Conservation (phyloP, 2,888 invertebrate genomes). For the Panorpa germanica region DNA sequence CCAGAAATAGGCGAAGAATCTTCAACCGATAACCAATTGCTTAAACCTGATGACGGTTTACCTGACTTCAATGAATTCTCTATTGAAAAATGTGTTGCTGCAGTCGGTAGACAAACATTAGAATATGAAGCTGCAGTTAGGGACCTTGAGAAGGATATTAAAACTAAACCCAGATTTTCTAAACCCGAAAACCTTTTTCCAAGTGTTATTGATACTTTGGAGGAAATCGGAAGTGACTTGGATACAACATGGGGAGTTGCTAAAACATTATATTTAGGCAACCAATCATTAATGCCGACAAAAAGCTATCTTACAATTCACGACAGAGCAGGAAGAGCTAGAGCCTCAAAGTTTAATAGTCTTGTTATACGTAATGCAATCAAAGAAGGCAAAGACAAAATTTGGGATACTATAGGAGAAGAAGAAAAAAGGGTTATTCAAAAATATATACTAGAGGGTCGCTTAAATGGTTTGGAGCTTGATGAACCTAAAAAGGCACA, state of each 20-base stretch:
- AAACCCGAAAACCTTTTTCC: constrained; percentile 40
- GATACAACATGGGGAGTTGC: constrained; percentile 77
- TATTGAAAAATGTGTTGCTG: constrained; percentile 68
- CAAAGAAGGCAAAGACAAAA: constrained; percentile 28
- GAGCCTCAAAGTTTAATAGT: constrained; percentile 54
- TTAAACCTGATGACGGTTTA: constrained; percentile 45
- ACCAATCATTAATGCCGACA: constrained; percentile 60
- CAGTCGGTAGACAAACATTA: constrained; percentile 63
- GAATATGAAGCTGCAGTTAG: constrained; percentile 62
- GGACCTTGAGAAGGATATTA: constrained; percentile 39
- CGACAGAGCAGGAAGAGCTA: constrained; percentile 55
- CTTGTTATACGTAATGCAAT: constrained; percentile 47
- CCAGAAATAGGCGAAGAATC: constrained; percentile 73
- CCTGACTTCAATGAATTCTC: constrained; percentile 68
- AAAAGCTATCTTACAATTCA: constrained; percentile 63
- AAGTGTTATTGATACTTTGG: constrained; percentile 54
- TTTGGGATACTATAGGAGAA: constrained; percentile 23
- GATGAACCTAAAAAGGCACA: constrained; percentile 28
- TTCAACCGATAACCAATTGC: constrained; percentile 51
- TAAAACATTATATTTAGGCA: constrained; percentile 64
- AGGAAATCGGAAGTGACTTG: constrained; percentile 49
- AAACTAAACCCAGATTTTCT: constrained; percentile 17
- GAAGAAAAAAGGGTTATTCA: constrained; percentile 52
- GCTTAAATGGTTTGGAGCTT: constrained; percentile 62
- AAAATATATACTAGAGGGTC: constrained; percentile 67